Base-by-base conservation (phyloP, 2,113 vertebrate species). In the Podocnemis expansa region DNA sequence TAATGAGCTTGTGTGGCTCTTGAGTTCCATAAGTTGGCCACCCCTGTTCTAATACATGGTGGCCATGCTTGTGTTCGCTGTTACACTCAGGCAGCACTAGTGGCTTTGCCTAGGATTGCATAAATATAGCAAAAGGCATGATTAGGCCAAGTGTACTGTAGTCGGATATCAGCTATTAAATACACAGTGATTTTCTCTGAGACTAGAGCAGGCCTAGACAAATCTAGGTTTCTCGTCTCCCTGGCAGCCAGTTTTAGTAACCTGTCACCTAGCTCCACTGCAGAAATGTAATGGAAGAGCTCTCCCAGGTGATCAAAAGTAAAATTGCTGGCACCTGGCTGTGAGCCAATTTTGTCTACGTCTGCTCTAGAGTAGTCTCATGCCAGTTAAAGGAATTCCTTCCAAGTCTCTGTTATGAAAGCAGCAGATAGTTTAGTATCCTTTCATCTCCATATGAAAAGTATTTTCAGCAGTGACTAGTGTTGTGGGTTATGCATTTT, bases 121-220 rank as follows among this genome's bases (percentile, higher is more conserved):
- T 54, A 93, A 78, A 80, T 89, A 73, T 34, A 78, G 82, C 87
- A 90, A 85, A 93, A 79, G 56, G 58, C 51, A 88, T n/a, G 51
- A 54, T 94, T 94, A 78, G 63, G 27, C 82, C 2, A 3, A 17
- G 63, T 88, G 78, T 82, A 95, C 49, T 93, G 13, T 89, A 55
- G 43, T 67, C 73, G 88, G 82, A 88, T 96, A 89, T 67, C 93
- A 45, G 75, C 94, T 96, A 89, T 93, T 91, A 89, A 91, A 80
- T 86, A 27, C 63, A 45, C 78, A 55, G 73, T 75, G n/a, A 22
- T 63, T 94, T 93, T 93, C 73, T 78, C 67, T 91, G 24, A 82
- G n/a, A n/a, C n/a, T n/a, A n/a, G n/a, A n/a, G n/a, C n/a, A n/a
- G n/a, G n/a, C n/a, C n/a, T n/a, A n/a, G n/a, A n/a, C n/a, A n/a